Conservation (phyloP, 2,888 invertebrate genomes). For the Drosophila meridiana region DNA sequence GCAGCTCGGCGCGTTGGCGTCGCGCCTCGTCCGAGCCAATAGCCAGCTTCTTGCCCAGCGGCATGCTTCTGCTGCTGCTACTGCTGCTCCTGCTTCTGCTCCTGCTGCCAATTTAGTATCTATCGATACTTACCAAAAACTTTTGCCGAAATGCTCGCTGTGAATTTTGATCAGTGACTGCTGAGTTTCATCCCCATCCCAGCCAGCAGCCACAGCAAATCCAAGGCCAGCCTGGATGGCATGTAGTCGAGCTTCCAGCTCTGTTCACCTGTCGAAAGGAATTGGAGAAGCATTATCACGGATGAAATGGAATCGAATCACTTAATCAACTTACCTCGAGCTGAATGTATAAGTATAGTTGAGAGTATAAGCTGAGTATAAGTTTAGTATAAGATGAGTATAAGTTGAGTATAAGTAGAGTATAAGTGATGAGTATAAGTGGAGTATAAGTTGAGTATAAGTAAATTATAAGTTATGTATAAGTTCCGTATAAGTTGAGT, state of each 20-base stretch:
- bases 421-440: too few species aligned
- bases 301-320: neutral
- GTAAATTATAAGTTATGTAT: too few species aligned
- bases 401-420: too few species aligned
- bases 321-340: neutral
- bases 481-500: neutral
- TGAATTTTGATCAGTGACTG: conserved; percentile 37
- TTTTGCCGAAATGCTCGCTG: conserved; percentile 34
- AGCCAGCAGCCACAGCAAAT: conserved; percentile 7
- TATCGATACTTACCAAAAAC: conserved; percentile 14
- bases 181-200: neutral
- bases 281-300: neutral
- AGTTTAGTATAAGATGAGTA: neutral
- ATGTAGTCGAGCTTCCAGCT: neutral
- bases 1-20: conserved; percentile 60
- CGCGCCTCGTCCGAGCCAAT: conserved; percentile 41
- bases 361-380: neutral
- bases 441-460: neutral
- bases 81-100: neutral
- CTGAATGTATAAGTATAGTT: neutral
- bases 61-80: conserved; percentile 17
- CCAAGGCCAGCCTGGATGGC: conserved; percentile 30
- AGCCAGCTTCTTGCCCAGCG: conserved; percentile 35
- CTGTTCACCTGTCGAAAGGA: neutral
- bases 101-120: neutral